Evolutionary conservation across 1,140 invertebrate species (phyloP), one percentile per base, ranked within the genome.

Genomic region (Drosophila carrolli): DNA sequence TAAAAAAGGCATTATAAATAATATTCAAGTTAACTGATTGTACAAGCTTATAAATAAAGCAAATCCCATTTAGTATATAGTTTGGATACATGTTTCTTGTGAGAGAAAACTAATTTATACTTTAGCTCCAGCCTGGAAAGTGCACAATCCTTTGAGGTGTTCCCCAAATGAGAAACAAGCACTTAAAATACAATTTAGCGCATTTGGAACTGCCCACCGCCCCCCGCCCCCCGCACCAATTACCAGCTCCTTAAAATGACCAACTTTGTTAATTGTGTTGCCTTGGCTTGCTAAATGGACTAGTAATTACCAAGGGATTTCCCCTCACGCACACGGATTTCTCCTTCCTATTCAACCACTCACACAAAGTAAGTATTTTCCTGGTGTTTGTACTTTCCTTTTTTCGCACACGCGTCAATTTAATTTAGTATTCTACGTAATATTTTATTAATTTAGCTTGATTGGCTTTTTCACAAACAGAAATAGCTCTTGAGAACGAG

Each of bases 381-480:
- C 50, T 19, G 11, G 27, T 77, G 47, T 50, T 43, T 63, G 43
- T 59, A 14, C 58, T 50, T 56, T 47, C 29, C 16, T 63, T 71
- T 78, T 76, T 76, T 86, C 72, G 76, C 83, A 86, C 83, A 86
- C 76, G 82, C 82, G 74, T 86, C 82, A 86, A 86, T 86, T 81
- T 86, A 86, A 86, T 86, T 86, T 86, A 79, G 79, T 88, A 88
- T 88, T 76, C 79, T 83, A 83, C 83, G 83, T 77, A 88, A 83
- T 83, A 88, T 88, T 83, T 88, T 88, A 88, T 88, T 88, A 88
- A 88, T 88, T 88, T 88, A 83, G 76, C 83, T 88, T 83, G 83
- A 88, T 88, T 88, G 84, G 83, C 83, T 88, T 89, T 88, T 89
- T 88, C 83, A 86, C 75, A 86, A 88, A 86, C 75, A 82, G 48